These are phyloP conservation scores for Battus philenor DNA, from an alignment of 1,140 invertebrate species.

Conservation along the genomic window DNA sequence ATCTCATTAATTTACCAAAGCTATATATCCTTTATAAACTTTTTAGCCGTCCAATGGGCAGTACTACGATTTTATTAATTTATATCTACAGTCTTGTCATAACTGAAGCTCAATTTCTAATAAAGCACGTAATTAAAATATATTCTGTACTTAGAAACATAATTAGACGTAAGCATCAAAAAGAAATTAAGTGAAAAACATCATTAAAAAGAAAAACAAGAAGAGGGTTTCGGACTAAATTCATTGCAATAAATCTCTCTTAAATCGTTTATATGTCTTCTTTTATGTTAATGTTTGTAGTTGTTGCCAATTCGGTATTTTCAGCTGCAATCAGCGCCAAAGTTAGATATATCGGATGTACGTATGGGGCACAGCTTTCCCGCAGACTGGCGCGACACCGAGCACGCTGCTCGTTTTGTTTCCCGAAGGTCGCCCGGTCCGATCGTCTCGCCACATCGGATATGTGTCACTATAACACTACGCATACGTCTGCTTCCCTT, in stretches of 20 bases:
- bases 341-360: neutral
- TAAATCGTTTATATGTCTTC: conserved; percentile 3
- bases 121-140: no score
- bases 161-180: no score
- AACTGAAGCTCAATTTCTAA: no score
- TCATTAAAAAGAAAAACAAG: no score
- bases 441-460: conserved; percentile 50
- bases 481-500: conserved; percentile 48
- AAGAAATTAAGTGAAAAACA: no score
- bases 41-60: no score
- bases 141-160: no score
- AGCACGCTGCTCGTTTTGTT: conserved; percentile 47
- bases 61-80: no score
- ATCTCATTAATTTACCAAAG: no score
- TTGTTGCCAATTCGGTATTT: conserved; percentile 12
- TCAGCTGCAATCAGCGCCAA: neutral
- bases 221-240: no score
- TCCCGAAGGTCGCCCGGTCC: conserved; percentile 63
- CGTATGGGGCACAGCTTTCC: conserved; percentile 28
- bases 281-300: conserved; percentile 8
- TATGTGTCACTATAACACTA: conserved; percentile 70
- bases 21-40: no score
- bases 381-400: conserved; percentile 31
- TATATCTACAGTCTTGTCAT: no score
- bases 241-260: conserved; percentile 1